Conservation (phyloP, 2,797 vertebrate species). For the Schizopygopsis malacanthus region DNA sequence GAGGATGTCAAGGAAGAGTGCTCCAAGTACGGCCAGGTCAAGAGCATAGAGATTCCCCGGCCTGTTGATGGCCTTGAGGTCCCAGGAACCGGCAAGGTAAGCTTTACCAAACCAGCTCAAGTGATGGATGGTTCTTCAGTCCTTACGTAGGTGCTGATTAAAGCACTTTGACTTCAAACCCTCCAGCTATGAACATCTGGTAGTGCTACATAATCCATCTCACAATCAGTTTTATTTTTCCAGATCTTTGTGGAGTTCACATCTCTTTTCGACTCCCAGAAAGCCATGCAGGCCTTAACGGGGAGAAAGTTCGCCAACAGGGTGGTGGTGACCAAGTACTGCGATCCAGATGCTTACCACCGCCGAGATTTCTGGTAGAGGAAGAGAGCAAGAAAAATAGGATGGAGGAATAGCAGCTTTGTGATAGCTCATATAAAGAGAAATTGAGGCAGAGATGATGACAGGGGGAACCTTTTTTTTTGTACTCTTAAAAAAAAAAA, state of each 20-base stretch:
- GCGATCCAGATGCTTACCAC: constrained; percentile 94
- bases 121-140: not conserved
- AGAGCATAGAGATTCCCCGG: constrained; percentile 93
- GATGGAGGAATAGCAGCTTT: constrained; percentile 11
- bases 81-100: constrained; percentile 92
- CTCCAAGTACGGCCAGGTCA: constrained; percentile 93
- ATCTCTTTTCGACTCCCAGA: constrained; percentile 94
- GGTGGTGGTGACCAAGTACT: constrained; percentile 97
- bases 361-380: constrained; percentile 93
- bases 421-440: constrained; percentile 39
- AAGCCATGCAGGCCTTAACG: constrained; percentile 94
- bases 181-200: constrained; percentile 8
- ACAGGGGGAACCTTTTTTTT: constrained; percentile 48
- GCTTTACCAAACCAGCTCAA: not conserved
- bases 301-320: constrained; percentile 95
- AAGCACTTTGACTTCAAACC: not conserved
- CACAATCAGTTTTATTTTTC: not conserved
- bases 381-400: not conserved
- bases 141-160: not conserved
- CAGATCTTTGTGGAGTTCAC: constrained; percentile 97
- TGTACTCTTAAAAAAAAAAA: constrained; percentile 15
- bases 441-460: constrained; percentile 41
- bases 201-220: not conserved
- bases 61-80: constrained; percentile 92
- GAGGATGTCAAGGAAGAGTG: constrained; percentile 93